These are phyloP conservation scores for Cathartes aura DNA, from an alignment of 2,113 vertebrate species.

Conservation along the genomic window DNA sequence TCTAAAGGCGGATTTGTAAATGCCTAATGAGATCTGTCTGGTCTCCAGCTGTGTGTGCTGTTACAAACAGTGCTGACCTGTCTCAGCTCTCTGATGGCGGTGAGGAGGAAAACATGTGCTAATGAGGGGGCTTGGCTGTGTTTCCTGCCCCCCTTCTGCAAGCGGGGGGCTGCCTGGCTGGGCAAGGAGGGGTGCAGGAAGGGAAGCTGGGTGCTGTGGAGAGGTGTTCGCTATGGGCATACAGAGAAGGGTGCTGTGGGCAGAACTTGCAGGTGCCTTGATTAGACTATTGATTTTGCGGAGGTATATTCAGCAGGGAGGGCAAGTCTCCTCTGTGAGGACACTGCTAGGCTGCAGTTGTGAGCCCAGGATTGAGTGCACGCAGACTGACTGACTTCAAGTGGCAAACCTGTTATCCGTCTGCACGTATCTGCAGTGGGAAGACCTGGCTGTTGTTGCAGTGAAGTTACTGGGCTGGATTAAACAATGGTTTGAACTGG, in stretches of 20 bases:
- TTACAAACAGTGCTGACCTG: background rate
- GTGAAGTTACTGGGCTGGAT: background rate
- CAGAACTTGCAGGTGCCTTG: background rate
- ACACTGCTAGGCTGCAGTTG: background rate
- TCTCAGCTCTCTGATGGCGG: background rate
- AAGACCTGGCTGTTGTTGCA: background rate
- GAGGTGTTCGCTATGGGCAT: background rate
- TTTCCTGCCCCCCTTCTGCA: background rate
- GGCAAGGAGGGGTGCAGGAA: background rate
- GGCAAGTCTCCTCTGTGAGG: rapidly evolving
- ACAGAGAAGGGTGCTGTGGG: background rate
- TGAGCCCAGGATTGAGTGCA: rapidly evolving
- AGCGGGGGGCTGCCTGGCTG: rapidly evolving
- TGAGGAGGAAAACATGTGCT: background rate
- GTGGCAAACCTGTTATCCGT: background rate
- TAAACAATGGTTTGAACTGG: background rate
- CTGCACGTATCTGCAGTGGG: background rate
- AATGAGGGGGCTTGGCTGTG: background rate
- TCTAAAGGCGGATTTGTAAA: background rate
- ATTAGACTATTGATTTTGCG: background rate
- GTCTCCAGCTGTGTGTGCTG: background rate
- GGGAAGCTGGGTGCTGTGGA: background rate
- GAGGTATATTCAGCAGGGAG: background rate
- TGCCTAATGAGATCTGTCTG: slow-evolving; percentile 13
- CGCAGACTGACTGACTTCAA: rapidly evolving